Base-by-base conservation (phyloP, 2,888 invertebrate genomes). In the Blera fallax region DNA sequence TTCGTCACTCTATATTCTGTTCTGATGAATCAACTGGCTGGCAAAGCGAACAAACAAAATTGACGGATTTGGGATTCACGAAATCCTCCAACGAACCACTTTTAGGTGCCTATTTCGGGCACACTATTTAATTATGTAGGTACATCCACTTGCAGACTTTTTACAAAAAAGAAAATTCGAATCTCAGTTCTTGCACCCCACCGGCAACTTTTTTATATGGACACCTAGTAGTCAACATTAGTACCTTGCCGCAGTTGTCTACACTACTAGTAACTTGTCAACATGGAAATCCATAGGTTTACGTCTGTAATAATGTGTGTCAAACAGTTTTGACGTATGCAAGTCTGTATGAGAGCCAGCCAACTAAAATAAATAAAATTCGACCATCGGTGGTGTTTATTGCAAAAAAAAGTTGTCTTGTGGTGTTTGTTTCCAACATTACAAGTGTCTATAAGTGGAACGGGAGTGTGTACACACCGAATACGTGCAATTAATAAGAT, bases 391-490 rank as follows among this genome's bases (percentile, higher is more conserved):
- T 45, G 24, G 65, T 76, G 76, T 67, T 76, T 65, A 76, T 67
- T 8, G 62, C 50, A n/a, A 70, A 70, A 24, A 78, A 76, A 48
- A 14, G n/a, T n/a, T 64, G 24, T 64, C 16, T 21, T 54, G 14
- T 32, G 8, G 45, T 64, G 62, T 64, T 72, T 70, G 37, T 56
- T 60, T 48, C 52, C 60, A 7, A 40, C n/a, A 65, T 24, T 16
- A 54, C 62, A 69, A 56, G 62, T 48, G 78, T 62, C 48, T 73
- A 56, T 64, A 74, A 45, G 29, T 74, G 56, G 64, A 64, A 64
- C 56, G 84, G 50, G 69, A 56, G 62, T 84, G 79, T 74, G 37
- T 74, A 65, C 64, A 84, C 84, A 74, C 69, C 74, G 27, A 64
- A 76, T 32, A 45, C 52, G 64, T 79, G 84, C 69, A 79, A 79